Evolutionary conservation across 30 jellyfish, hydroid and myxozoan species (phyloP).

Genomic region (Phacellophora camtschatica): DNA sequence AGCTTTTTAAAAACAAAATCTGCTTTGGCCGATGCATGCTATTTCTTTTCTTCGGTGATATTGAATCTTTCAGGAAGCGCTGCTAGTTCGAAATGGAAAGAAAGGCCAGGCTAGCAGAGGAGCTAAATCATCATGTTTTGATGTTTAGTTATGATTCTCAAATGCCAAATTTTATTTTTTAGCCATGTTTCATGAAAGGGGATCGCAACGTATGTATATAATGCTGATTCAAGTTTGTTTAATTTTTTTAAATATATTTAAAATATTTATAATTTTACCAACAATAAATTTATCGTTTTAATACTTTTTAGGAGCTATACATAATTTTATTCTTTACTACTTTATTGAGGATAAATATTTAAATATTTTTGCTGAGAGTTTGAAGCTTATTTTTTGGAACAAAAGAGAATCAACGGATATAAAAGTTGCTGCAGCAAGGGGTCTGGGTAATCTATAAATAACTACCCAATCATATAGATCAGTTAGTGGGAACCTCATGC

Average conservation of each 20-base stretch:
- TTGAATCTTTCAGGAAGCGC: neutral
- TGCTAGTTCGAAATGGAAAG: neutral
- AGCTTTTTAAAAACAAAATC: too few species aligned
- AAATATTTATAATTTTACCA: neutral
- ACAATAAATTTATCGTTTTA: neutral
- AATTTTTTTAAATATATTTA: too few species aligned
- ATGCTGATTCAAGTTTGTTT: neutral
- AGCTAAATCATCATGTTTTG: conserved; percentile 4
- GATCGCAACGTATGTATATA: conserved; percentile 32
- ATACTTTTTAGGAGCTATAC: neutral
- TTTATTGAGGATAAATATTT: too few species aligned
- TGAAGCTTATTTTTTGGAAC: too few species aligned
- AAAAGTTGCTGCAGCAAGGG: too few species aligned
- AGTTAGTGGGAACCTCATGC: too few species aligned
- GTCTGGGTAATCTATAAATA: too few species aligned
- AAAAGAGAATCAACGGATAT: too few species aligned
- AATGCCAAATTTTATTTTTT: conserved; percentile 37
- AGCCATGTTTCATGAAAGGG: conserved; percentile 30
- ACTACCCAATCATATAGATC: too few species aligned
- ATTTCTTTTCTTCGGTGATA: neutral
- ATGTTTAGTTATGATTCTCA: conserved; percentile 52
- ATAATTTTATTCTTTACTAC: neutral
- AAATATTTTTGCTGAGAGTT: too few species aligned
- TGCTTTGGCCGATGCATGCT: too few species aligned
- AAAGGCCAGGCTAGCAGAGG: conserved; percentile 15